These are phyloP conservation scores for Pomacea canaliculata DNA, from an alignment of 2,888 invertebrate genomes.

Conservation along the genomic window DNA sequence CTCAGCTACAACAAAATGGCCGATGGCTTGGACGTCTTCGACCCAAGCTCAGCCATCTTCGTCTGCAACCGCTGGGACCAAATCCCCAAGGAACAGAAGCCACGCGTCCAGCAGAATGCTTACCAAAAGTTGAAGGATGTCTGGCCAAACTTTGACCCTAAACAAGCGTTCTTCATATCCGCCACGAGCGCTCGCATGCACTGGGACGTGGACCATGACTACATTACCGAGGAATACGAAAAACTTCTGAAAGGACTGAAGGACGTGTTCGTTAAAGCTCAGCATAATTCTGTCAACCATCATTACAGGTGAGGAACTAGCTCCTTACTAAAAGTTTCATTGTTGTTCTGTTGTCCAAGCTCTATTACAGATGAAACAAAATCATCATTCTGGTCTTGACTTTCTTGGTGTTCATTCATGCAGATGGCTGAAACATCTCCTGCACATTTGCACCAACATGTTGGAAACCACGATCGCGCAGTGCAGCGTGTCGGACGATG, in stretches of 20 bases:
- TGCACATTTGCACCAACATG: constrained; percentile 43
- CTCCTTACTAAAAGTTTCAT: too few species aligned
- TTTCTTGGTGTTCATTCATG: neutral
- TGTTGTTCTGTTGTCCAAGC: neutral
- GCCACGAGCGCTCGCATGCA: constrained; percentile 38
- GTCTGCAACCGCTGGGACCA: constrained; percentile 62
- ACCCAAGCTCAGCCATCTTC: constrained; percentile 58
- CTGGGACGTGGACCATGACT: constrained; percentile 27
- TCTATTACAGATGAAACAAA: too few species aligned
- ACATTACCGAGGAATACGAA: constrained; percentile 46
- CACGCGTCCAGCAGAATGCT: constrained; percentile 49
- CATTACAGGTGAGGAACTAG: constrained; percentile 53
- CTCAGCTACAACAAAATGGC: constrained; percentile 32
- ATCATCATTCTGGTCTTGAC: too few species aligned
- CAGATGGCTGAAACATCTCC: constrained; percentile 56
- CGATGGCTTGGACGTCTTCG: constrained; percentile 32
- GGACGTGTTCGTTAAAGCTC: constrained; percentile 43
- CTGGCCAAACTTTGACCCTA: constrained; percentile 52
- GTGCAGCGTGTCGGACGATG: constrained; percentile 44
- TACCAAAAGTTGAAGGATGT: constrained; percentile 43
- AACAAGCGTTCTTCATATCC: constrained; percentile 53
- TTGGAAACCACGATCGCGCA: constrained; percentile 44
- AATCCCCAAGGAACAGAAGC: constrained; percentile 42
- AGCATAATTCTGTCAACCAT: constrained; percentile 45
- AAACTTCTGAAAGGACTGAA: constrained; percentile 47